Conservation (phyloP, 1,140 invertebrate genomes). For the Drosophila mayri region DNA sequence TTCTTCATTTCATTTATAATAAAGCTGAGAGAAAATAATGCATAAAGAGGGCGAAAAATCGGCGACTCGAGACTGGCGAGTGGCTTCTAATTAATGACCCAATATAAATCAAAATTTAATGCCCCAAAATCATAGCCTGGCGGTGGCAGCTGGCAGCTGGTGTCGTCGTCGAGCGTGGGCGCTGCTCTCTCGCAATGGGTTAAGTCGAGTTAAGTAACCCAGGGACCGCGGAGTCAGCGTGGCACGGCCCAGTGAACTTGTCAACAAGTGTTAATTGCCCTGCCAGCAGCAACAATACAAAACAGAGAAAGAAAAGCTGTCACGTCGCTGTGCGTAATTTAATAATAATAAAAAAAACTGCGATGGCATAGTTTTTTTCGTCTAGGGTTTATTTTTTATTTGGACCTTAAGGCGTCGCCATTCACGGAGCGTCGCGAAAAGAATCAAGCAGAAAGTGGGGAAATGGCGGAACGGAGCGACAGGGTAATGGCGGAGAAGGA, state of each 20-base stretch:
- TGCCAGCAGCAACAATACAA: slow-evolving; percentile 22
- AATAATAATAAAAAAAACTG: slow-evolving; percentile 30
- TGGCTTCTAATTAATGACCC: slow-evolving; percentile 64
- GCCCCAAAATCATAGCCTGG: slow-evolving; percentile 62
- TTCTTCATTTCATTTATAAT: slow-evolving; percentile 29
- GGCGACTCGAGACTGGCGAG: slow-evolving; percentile 25
- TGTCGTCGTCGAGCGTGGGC: slow-evolving; percentile 44
- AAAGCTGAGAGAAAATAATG: slow-evolving; percentile 2
- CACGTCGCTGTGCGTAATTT: slow-evolving; percentile 21
- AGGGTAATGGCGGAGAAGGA: slow-evolving; percentile 4
- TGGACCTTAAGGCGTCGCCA: slow-evolving; percentile 12
- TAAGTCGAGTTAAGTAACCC: slow-evolving; percentile 45
- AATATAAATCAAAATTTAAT: slow-evolving; percentile 76
- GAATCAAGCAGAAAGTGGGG: slow-evolving; percentile 23
- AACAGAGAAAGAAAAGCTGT: slow-evolving; percentile 20
- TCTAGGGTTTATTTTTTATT: slow-evolving; percentile 6
- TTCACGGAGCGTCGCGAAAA: slow-evolving; percentile 15
- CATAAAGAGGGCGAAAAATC: slow-evolving; percentile 1
- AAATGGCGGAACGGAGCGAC: slow-evolving; percentile 8
- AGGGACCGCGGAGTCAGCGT: slow-evolving; percentile 16
- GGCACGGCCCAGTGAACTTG: slow-evolving; percentile 73
- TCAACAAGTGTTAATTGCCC: slow-evolving; percentile 78
- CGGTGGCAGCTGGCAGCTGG: slow-evolving; percentile 13
- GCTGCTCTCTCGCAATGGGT: slow-evolving; percentile 52
- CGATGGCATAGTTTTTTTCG: slow-evolving; percentile 30